Percentiles rank a stretch among this genome's conserved stretches.
Conservation (phyloP, 92 coral and sea anemone genomes). For the Porites cylindrica region DNA sequence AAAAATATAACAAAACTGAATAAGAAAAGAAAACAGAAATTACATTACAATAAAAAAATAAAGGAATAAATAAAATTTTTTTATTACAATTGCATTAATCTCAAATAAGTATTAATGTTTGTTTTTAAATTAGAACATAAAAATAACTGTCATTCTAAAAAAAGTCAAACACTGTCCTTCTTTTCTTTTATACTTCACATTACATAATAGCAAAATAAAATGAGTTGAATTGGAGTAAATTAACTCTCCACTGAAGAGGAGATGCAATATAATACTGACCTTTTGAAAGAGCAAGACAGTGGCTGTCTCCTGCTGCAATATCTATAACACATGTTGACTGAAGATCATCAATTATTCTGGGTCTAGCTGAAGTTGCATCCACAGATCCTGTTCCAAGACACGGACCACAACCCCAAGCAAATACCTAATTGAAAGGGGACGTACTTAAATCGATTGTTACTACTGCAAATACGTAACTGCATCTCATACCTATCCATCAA, state of each 20-base stretch:
- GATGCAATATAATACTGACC: conserved; percentile 48
- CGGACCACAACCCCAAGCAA: conserved; percentile 95
- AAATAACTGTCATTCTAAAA: too few species aligned
- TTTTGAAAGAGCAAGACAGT: conserved; percentile 85
- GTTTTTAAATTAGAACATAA: too few species aligned
- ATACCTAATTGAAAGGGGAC: conserved; percentile 48
- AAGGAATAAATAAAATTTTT: too few species aligned
- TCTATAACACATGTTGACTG: conserved; percentile 77
- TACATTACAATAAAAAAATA: too few species aligned
- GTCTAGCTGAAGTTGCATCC: conserved; percentile 86
- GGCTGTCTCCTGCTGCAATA: conserved; percentile 89
- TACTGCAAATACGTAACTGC: neutral
- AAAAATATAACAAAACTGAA: too few species aligned
- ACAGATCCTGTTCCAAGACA: conserved; percentile 89
- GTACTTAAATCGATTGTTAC: neutral
- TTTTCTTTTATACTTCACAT: too few species aligned
- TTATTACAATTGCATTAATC: too few species aligned
- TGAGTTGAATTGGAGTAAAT: too few species aligned
- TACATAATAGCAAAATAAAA: too few species aligned
- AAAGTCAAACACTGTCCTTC: too few species aligned
- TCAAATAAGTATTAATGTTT: too few species aligned
- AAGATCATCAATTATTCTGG: conserved; percentile 73
- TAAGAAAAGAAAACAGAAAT: too few species aligned
- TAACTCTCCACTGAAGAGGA: neutral
- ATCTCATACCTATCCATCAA: neutral